phyloP scores from a whole-genome alignment of 2,113 vertebrate genomes.

The Spermophilus dauricus region DNA sequence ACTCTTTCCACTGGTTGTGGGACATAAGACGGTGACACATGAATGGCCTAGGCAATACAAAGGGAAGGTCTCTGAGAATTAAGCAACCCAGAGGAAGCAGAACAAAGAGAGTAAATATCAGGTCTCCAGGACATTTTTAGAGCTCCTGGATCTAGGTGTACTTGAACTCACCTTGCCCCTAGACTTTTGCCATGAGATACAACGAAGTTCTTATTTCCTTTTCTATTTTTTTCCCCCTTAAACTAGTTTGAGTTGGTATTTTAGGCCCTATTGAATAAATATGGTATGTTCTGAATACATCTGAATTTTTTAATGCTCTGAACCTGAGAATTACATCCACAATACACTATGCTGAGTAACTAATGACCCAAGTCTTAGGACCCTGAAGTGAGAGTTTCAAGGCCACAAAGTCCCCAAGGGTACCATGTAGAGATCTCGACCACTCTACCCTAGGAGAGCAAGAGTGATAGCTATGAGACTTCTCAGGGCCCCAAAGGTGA shows the following conservation, averaged over 20 bases:
- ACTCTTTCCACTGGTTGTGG: not conserved
- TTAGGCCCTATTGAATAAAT: not conserved
- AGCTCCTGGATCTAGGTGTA: not conserved
- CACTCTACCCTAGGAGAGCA: not conserved
- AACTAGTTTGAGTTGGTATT: not conserved
- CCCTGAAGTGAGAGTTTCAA: not conserved
- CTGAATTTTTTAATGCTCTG: not conserved
- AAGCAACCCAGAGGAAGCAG: not conserved
- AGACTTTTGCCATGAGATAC: not conserved
- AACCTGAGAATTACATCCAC: not conserved
- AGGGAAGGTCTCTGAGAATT: not conserved
- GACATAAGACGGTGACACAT: not conserved
- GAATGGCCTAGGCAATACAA: not conserved
- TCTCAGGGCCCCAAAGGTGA: slow-evolving; percentile 7
- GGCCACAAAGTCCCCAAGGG: not conserved
- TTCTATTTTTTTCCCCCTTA: not conserved
- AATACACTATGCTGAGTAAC: not conserved
- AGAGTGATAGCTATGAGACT: not conserved
- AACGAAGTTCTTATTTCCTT: not conserved
- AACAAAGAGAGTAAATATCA: not conserved
- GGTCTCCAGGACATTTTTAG: not conserved
- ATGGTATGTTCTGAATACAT: not conserved
- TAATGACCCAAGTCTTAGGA: not conserved
- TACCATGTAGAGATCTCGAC: not conserved
- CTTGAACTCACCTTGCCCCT: not conserved